Evolutionary conservation across 2,888 invertebrate genomes (phyloP), one percentile per base, ranked within the genome.

Genomic region (Oxycera nigricornis): DNA sequence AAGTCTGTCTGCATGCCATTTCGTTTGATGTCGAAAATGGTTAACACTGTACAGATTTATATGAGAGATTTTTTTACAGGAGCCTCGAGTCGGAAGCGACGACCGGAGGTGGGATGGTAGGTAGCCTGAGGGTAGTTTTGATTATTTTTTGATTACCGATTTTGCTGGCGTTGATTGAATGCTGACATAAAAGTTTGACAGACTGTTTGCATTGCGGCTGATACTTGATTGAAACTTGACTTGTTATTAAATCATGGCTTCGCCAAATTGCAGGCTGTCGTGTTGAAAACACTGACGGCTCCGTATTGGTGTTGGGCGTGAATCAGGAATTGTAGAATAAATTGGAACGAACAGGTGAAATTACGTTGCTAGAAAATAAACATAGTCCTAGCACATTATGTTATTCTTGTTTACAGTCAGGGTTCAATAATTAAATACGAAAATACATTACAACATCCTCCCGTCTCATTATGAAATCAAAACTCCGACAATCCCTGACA

Each of bases 41-140:
- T 52, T 73, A 70, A 75, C 75, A 75, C 70, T 73, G 73, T 73
- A 68, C 75, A 75, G 75, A 75, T 65, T 65, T 65, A 65, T 70
- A 70, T 70, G 31, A 31, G 70, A 52, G 30, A 70, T 55, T 24
- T 70, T 17, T 70, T 70, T 70, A 55, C 35, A 55, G 39, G 55
- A 70, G 39, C 20, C 39, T 20, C 62, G 35, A 62, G 17, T 35
- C 11, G 35, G 24, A 55, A 55, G 24, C 55, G 11, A 24, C 22
- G 22, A 20, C 4, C 55, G 4, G 24, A 22, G 24, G 24, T 55
- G 46, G 24, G 55, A 46, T 46, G 30, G 62, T 20, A 50, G 67
- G 28, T n/a, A 26, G 70, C 30, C 14, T 20, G 39, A 31, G 70
- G 55, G 52, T 70, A 30, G 55, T 70, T 70, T 70, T 31, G 52